A percentile compares a stretch with the other conserved stretches of the same genome.
These are phyloP conservation scores for Sternotherus odoratus DNA, from an alignment of 2,797 vertebrate species.

Conservation along the genomic window DNA sequence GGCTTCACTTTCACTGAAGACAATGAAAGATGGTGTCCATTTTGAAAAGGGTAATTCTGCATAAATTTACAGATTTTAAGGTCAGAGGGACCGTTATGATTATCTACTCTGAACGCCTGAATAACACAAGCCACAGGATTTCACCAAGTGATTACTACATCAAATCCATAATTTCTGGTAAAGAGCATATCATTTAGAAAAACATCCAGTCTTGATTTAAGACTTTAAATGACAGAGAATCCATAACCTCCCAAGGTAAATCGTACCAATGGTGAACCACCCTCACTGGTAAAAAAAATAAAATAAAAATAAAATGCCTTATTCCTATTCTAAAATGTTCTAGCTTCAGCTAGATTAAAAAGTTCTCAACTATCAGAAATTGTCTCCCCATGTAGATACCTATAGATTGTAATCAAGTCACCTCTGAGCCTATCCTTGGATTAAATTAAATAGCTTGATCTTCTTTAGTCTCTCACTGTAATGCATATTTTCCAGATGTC, in stretches of 20 bases:
- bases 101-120: neutral
- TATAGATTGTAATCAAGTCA: neutral
- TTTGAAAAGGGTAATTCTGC: constrained; percentile 2
- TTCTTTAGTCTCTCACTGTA: neutral
- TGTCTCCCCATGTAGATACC: neutral
- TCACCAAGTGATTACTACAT: neutral
- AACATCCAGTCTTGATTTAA: neutral
- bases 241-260: neutral
- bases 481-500: neutral
- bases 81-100: neutral
- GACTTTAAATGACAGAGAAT: neutral
- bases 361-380: neutral
- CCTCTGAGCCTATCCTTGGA: neutral
- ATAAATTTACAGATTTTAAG: neutral
- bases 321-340: neutral
- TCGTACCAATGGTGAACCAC: neutral
- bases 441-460: neutral
- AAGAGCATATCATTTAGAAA: neutral
- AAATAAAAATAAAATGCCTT: too few relatives aligned
- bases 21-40: neutral
- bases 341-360: neutral
- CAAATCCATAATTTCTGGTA: neutral
- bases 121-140: constrained; percentile 1
- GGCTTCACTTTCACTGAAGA: neutral
- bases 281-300: neutral